Evolutionary conservation across 2,113 vertebrate species (phyloP).

Genomic region (Heteronetta atricapilla): DNA sequence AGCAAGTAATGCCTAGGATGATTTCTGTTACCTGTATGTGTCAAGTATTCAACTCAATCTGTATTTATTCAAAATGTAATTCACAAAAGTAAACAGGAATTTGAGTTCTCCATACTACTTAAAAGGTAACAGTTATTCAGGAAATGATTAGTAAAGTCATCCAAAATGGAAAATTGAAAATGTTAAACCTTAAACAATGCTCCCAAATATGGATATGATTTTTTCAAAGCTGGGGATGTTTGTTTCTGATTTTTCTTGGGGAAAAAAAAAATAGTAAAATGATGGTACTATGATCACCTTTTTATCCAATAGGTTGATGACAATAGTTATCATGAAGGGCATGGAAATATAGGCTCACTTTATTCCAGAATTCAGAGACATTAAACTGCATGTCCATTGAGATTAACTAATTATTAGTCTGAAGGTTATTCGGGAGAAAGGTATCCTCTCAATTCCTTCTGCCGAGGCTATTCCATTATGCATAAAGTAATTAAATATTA

Average conservation of each 20-base stretch:
- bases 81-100: not conserved
- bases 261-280: not conserved
- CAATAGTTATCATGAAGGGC: not conserved
- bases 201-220: no score
- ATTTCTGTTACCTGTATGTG: not conserved
- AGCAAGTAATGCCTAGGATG: not conserved
- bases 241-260: not conserved
- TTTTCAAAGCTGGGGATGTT: not conserved
- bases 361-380: not conserved
- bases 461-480: not conserved
- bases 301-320: not conserved
- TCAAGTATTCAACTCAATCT: not conserved
- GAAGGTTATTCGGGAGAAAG: not conserved
- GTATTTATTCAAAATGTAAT: no score
- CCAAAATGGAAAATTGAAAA: not conserved
- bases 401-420: not conserved
- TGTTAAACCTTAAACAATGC: not conserved
- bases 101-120: not conserved
- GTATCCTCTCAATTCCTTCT: not conserved
- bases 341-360: not conserved
- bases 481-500: constrained; percentile 3
- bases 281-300: not conserved
- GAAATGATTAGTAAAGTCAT: not conserved
- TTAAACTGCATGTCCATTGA: not conserved
- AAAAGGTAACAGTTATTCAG: not conserved